Evolutionary conservation across 2,797 vertebrate genomes (phyloP), one percentile per base, ranked within the genome.

Genomic region (Periophthalmus magnuspinnatus): DNA sequence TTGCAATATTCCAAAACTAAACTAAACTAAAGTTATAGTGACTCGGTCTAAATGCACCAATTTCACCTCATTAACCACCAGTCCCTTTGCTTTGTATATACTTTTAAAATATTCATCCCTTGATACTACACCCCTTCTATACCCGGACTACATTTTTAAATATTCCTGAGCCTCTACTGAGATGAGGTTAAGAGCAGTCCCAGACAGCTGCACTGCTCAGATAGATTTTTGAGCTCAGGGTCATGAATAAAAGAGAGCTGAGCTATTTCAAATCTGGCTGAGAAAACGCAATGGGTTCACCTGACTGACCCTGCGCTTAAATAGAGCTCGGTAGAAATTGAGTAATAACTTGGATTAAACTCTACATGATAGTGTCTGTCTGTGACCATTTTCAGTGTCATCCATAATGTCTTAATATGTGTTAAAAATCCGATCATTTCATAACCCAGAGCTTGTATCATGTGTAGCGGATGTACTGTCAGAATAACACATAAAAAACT

Each of bases 201-300:
- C 60, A 79, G 67, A 82, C 72, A 78, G 81, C 74, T 84, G 71
- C 7, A 72, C 71, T 60, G 67, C 72, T 48, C 33, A 45, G 34
- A 57, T 64, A 47, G 41, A 65, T 72, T 66, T 52, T 70, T 38
- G 83, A 73, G 69, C 69, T 54, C 50, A 21, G 14, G 36, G 50
- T 78, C 71, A 77, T 73, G 58, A 83, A 83, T 78, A 80, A 84
- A 77, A 74, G n/a, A 81, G 68, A 71, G 65, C 0, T 0, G 1
- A n/a, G 50, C 64, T 63, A 70, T 68, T 74, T 76, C 74, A 65
- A 38, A 80, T 55, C 28, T 55, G 7, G 10, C 45, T 66, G 38
- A n/a, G 50, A 45, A 71, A 76, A 78, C 68, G 72, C 34, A 70
- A 19, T 0, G 21, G 38, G n/a, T 70, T 59, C 71, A 81, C 76